A percentile compares a stretch with the other conserved stretches of the same genome.
Evolutionary conservation across 2,797 vertebrate species (phyloP).

Genomic region (Garrulus glandarius): DNA sequence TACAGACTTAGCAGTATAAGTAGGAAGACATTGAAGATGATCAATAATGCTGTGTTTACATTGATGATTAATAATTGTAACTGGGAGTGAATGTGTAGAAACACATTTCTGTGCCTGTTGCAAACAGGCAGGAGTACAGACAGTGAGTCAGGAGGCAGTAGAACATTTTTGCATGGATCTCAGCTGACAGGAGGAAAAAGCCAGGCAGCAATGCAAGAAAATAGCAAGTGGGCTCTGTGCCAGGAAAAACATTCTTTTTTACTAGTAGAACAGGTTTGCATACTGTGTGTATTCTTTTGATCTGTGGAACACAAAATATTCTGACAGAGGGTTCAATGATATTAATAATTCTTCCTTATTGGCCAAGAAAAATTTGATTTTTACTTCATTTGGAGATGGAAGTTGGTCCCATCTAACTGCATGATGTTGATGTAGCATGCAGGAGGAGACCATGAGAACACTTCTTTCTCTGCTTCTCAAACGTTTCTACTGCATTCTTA

Average conservation of each 20-base stretch:
- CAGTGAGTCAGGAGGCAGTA: not conserved
- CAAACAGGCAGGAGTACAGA: not conserved
- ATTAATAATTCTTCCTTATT: slow-evolving; percentile 26
- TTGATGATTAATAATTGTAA: not conserved
- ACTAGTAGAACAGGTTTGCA: slow-evolving; percentile 55
- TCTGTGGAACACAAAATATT: slow-evolving; percentile 25
- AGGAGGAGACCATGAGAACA: not conserved
- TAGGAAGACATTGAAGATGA: not conserved
- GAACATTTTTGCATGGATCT: slow-evolving; percentile 19
- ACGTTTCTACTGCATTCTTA: not conserved
- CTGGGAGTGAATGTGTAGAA: not conserved
- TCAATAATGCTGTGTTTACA: not conserved
- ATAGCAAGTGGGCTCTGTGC: slow-evolving; percentile 26
- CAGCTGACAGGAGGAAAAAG: slow-evolving; percentile 20
- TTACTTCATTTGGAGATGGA: slow-evolving; percentile 13
- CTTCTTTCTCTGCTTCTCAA: not conserved
- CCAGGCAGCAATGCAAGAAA: not conserved
- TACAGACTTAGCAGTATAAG: not conserved
- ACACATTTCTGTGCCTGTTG: not conserved
- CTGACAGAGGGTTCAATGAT: slow-evolving; percentile 22
- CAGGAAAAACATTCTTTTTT: slow-evolving; percentile 38
- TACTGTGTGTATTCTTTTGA: slow-evolving; percentile 19
- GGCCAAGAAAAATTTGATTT: slow-evolving; percentile 32
- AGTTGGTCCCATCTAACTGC: not conserved
- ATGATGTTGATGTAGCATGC: not conserved